These are phyloP conservation scores for Anabas testudineus DNA, from an alignment of 2,797 vertebrate species.

Conservation along the genomic window DNA sequence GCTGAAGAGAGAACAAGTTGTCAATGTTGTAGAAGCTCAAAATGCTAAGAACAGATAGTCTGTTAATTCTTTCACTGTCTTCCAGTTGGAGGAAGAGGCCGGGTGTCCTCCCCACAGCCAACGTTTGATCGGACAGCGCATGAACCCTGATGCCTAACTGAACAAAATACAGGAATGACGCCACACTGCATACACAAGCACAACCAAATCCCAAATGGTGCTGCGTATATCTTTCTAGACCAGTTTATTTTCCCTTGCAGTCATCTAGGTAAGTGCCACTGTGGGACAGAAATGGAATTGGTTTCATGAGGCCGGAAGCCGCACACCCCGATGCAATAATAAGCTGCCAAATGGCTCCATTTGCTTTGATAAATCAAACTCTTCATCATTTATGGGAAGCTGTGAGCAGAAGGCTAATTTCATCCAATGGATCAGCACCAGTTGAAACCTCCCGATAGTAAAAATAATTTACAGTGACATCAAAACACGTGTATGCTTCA, in stretches of 20 bases:
- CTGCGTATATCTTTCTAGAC: slow-evolving; percentile 8
- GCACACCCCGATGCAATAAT: not conserved
- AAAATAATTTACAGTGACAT: not conserved
- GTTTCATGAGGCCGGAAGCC: not conserved
- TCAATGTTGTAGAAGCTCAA: too few relatives aligned
- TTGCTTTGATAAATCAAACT: not conserved
- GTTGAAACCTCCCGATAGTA: not conserved
- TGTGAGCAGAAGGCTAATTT: not conserved
- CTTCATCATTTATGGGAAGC: not conserved
- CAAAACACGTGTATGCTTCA: not conserved
- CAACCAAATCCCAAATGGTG: slow-evolving; percentile 14
- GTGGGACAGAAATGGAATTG: not conserved
- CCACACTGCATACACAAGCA: not conserved
- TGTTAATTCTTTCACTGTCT: slow-evolving; percentile 18
- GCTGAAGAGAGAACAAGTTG: too few relatives aligned
- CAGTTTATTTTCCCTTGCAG: not conserved
- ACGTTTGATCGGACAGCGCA: slow-evolving; percentile 69
- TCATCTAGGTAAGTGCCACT: slow-evolving; percentile 13
- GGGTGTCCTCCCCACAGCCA: slow-evolving; percentile 66
- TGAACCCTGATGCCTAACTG: slow-evolving; percentile 54
- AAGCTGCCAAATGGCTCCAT: not conserved
- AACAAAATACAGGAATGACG: slow-evolving; percentile 23
- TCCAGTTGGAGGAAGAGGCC: slow-evolving; percentile 78
- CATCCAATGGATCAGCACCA: not conserved
- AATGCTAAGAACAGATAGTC: not conserved